Conservation (phyloP, 2,888 invertebrate genomes). For the Thecophora atra region DNA sequence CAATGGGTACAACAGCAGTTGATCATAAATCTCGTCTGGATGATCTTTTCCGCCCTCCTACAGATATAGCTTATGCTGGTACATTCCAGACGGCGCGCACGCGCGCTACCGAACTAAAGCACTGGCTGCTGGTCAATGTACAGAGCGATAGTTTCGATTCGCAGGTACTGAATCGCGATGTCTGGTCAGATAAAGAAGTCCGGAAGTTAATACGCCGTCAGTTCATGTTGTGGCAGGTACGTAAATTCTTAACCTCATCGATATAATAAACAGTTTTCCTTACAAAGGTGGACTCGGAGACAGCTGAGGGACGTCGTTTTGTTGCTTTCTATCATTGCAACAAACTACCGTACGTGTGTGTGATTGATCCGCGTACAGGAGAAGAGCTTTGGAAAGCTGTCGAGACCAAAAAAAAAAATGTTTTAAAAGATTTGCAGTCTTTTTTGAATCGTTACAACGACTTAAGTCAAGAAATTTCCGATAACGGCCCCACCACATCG, state of each 20-base stretch:
- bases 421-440: constrained; percentile 52
- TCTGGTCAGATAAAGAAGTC: constrained; percentile 74
- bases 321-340: constrained; percentile 73
- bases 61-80: constrained; percentile 73
- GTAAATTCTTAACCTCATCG: constrained; percentile 29
- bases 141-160: constrained; percentile 76
- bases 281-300: constrained; percentile 57
- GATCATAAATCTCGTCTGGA: constrained; percentile 69
- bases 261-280: background rate
- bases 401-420: constrained; percentile 55
- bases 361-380: constrained; percentile 76
- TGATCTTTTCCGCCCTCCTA: constrained; percentile 75
- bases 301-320: constrained; percentile 72
- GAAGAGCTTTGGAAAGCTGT: constrained; percentile 67
- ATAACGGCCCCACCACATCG: constrained; percentile 55
- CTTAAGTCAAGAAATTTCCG: constrained; percentile 50
- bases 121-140: constrained; percentile 77
- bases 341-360: constrained; percentile 72
- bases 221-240: constrained; percentile 77
- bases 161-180: constrained; percentile 76
- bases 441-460: constrained; percentile 56
- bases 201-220: constrained; percentile 71
- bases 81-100: constrained; percentile 71
- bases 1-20: constrained; percentile 51
- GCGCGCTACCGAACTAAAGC: constrained; percentile 68